A percentile compares a stretch with the other conserved stretches of the same genome.
Evolutionary conservation across 2,113 vertebrate species (phyloP).

Genomic region (Leiothrix lutea): DNA sequence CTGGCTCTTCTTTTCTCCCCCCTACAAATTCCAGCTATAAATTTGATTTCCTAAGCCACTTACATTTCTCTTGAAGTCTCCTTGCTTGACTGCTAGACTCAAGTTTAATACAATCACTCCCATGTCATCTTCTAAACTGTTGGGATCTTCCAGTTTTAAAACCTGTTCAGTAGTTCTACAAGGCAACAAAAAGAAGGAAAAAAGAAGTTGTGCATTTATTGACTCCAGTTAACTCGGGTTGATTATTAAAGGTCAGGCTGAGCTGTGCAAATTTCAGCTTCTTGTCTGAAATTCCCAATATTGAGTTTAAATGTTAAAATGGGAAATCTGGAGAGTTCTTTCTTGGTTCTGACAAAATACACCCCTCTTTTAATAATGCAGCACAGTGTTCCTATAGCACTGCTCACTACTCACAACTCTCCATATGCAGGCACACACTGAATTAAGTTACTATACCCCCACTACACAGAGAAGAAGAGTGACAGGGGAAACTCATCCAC

Average conservation of each 20-base stretch:
- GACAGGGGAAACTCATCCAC: neutral
- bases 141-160: constrained; percentile 86
- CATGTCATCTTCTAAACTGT: constrained; percentile 92
- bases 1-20: neutral
- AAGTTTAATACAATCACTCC: constrained; percentile 87
- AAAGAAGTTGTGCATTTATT: neutral
- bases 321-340: neutral
- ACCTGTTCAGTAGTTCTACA: constrained; percentile 81
- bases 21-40: neutral
- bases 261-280: constrained; percentile 59
- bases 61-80: constrained; percentile 87
- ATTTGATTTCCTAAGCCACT: constrained; percentile 50
- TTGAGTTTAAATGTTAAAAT: constrained; percentile 49
- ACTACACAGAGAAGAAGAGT: neutral
- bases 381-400: neutral
- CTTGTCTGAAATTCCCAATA: constrained; percentile 41
- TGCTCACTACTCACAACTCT: neutral
- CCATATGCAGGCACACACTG: neutral
- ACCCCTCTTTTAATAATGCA: neutral
- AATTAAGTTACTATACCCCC: neutral
- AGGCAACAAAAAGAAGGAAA: neutral
- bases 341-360: neutral
- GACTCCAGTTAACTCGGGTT: constrained; percentile 19
- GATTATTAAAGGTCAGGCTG: constrained; percentile 45
- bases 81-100: constrained; percentile 83